Percentiles rank a stretch among this genome's conserved stretches.
These are phyloP conservation scores for Amblyornis subalaris DNA, from an alignment of 2,113 vertebrate species.

Conservation along the genomic window DNA sequence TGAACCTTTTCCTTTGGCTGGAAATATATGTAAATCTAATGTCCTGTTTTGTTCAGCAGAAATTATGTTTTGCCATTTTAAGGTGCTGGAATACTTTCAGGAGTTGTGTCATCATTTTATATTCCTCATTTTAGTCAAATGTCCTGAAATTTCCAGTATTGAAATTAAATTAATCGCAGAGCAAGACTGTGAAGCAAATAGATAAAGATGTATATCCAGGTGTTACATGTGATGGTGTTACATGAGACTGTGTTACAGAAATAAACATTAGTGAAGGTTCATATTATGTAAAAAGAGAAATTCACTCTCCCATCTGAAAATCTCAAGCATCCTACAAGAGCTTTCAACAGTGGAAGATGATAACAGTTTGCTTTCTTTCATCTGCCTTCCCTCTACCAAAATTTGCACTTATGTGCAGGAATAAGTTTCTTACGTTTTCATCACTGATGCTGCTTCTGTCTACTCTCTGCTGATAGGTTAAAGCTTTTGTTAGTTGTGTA, in stretches of 20 bases:
- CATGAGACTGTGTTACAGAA: neutral
- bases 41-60: neutral
- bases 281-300: neutral
- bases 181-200: neutral
- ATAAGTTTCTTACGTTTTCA: neutral
- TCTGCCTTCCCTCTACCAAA: neutral
- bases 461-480: neutral
- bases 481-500: neutral
- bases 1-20: neutral
- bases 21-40: neutral
- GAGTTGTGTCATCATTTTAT: neutral
- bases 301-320: neutral
- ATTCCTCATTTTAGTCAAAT: neutral
- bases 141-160: neutral
- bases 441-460: neutral
- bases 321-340: neutral
- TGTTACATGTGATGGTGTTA: neutral
- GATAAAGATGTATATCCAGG: neutral
- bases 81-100: neutral
- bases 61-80: neutral
- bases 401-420: neutral
- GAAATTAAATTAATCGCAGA: neutral
- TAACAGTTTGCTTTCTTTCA: neutral
- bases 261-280: neutral
- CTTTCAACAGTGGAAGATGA: neutral